Evolutionary conservation across 1,140 invertebrate species (phyloP), one percentile per base, ranked within the genome.

Genomic region (Drosophila arawakana): DNA sequence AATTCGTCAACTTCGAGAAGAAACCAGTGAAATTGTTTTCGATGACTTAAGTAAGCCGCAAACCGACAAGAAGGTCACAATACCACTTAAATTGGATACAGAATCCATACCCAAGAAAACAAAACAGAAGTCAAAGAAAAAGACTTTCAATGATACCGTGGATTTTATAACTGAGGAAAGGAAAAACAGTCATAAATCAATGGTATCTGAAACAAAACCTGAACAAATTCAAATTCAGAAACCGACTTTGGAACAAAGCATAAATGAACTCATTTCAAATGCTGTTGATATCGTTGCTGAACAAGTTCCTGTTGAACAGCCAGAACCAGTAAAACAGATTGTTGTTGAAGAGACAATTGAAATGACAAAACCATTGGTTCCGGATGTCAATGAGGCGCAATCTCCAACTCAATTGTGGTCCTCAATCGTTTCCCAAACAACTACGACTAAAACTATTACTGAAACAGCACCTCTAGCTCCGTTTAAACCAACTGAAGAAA

Each of bases 101-200:
- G 89, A 91, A 21, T 44, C 66, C 5, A 91, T 80, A 54, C 30
- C 60, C 10, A 88, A 81, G 35, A 91, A 92, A 70, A 52, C 72
- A 0, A 91, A 91, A n/a, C 81, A 91, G 11, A 92, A 91, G 47
- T 25, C 84, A 0, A 91, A 80, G 43, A 79, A 81, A 9, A 91
- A 91, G 39, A 35, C 76, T 4, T 52, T 54, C 4, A 52, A 6
- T 2, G 84, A 78, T 49, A 37, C 72, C 9, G 46, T 78, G 59
- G 83, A 88, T 54, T 89, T 88, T 8, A 80, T 83, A 7, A 88
- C 83, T 61, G 76, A 80, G 4, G 83, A 86, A 59, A 89, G 71
- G 37, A 63, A 71, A 7, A 60, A 6, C 46, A 67, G 66, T 9
- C 54, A 70, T 61, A 57, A 52, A 18, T 3, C 46, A 2, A 80